A percentile compares a stretch with the other conserved stretches of the same genome.
Conservation (phyloP, 2,797 vertebrate species). For the Pseudotriccus pelzelni region DNA sequence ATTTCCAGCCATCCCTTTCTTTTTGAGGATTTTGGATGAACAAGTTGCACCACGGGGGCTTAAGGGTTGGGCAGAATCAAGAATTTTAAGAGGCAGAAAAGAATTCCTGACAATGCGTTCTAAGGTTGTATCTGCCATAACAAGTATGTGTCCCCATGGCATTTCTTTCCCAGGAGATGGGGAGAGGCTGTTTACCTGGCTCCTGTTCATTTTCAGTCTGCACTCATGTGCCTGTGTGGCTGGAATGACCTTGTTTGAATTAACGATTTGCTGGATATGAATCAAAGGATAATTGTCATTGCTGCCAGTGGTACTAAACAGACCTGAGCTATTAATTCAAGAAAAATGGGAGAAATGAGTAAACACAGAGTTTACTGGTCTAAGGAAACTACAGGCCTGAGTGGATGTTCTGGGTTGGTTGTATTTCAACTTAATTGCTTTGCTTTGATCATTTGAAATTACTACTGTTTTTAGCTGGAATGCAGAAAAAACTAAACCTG, state of each 20-base stretch:
- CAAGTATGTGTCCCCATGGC: background rate
- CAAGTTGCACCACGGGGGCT: background rate
- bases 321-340: conserved; percentile 52
- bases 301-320: conserved; percentile 48
- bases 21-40: background rate
- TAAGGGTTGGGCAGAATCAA: background rate
- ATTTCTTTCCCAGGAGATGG: background rate
- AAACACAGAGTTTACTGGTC: conserved; percentile 53
- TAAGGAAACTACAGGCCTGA: background rate
- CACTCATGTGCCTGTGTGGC: conserved; percentile 2
- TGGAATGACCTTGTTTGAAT: conserved; percentile 53
- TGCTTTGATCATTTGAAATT: conserved; percentile 49
- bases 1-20: background rate
- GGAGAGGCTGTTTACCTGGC: background rate
- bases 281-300: conserved; percentile 49
- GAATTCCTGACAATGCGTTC: background rate
- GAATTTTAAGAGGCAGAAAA: background rate
- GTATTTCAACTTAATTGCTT: conserved; percentile 32
- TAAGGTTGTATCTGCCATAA: background rate
- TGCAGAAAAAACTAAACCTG: background rate
- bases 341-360: conserved; percentile 48
- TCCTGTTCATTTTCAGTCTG: conserved; percentile 44
- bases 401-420: background rate
- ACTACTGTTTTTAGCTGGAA: background rate
- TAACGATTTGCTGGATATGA: conserved; percentile 14